phyloP scores from a whole-genome alignment of 2,888 invertebrate genomes.

The Rhogogaster chlorosoma region DNA sequence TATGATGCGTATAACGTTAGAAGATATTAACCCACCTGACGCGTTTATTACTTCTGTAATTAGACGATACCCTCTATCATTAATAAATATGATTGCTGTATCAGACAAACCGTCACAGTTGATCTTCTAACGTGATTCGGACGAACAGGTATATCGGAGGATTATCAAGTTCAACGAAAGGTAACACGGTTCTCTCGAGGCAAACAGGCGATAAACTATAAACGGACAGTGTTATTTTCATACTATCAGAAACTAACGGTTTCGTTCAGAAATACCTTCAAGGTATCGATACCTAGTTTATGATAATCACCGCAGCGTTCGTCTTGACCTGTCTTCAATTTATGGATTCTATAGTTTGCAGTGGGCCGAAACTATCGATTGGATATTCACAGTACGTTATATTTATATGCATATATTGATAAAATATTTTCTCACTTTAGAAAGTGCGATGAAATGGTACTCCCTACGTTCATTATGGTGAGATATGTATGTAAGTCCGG shows the following conservation, averaged over 20 bases:
- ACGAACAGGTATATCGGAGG: background rate
- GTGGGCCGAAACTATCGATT: background rate
- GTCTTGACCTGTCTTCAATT: background rate
- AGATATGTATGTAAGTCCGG: background rate
- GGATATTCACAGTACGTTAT: conserved; percentile 12
- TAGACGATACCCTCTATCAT: background rate
- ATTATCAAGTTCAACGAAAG: conserved; percentile 2
- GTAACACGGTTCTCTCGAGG: background rate
- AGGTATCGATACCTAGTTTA: conserved; percentile 18
- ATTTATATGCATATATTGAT: background rate
- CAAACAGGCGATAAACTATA: conserved; percentile 37
- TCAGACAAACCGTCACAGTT: background rate
- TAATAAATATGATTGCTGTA: conserved; percentile 8
- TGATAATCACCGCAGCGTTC: conserved; percentile 6
- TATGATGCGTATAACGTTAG: background rate
- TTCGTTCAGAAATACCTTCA: conserved; percentile 18
- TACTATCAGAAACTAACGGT: conserved; percentile 34
- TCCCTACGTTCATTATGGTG: background rate
- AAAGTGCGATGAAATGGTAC: background rate
- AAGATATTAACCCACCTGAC: background rate
- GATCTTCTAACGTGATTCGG: background rate
- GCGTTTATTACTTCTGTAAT: conserved; percentile 1
- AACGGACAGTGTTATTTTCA: conserved; percentile 40
- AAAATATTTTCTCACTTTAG: conserved; percentile 3
- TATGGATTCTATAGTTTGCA: background rate